A percentile compares a stretch with the other conserved stretches of the same genome.
phyloP scores from a whole-genome alignment of 2,888 invertebrate genomes.

The Geophilus truncorum region DNA sequence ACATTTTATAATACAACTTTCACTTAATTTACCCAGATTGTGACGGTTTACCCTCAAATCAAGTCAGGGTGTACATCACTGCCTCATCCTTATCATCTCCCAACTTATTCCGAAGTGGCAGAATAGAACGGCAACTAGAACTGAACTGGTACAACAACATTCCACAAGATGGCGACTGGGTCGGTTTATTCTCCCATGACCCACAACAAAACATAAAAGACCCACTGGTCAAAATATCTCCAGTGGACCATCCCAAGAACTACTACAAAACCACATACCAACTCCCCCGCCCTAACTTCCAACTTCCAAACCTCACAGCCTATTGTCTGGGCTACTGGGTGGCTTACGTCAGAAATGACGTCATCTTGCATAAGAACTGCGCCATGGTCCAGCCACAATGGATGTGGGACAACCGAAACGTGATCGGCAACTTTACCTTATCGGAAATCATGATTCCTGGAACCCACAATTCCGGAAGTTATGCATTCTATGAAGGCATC shows the following conservation, averaged over 20 bases:
- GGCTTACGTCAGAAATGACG: conserved; percentile 38
- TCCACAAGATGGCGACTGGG: conserved; percentile 45
- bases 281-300: not conserved
- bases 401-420: conserved; percentile 38
- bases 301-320: not conserved
- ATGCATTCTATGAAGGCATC: conserved; percentile 28
- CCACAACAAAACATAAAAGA: not conserved
- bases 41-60: not conserved
- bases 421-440: not conserved
- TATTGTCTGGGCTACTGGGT: conserved; percentile 40
- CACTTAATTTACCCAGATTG: too few species aligned
- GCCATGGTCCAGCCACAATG: conserved; percentile 36
- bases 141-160: conserved; percentile 37
- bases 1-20: too few species aligned
- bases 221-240: conserved; percentile 22
- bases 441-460: conserved; percentile 29
- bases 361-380: conserved; percentile 36
- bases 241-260: not conserved
- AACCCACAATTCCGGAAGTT: conserved; percentile 40
- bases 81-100: not conserved
- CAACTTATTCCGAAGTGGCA: not conserved
- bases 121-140: conserved; percentile 37
- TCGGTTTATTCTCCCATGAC: conserved; percentile 36
- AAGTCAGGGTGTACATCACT: not conserved
- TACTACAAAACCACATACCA: not conserved